These are phyloP conservation scores for Rhineura floridana DNA, from an alignment of 2,113 vertebrate genomes.

Conservation along the genomic window DNA sequence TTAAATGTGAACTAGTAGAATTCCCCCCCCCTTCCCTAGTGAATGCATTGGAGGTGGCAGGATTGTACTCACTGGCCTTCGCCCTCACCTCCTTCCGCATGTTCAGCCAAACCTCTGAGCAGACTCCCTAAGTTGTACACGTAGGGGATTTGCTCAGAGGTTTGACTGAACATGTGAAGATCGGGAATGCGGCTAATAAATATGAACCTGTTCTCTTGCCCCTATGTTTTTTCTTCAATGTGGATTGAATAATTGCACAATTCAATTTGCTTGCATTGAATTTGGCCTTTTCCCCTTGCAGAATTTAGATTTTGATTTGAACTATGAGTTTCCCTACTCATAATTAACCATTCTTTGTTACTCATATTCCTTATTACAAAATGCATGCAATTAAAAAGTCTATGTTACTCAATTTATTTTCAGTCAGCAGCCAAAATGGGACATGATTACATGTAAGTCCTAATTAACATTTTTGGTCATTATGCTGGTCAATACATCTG, in stretches of 20 bases:
- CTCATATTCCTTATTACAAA: constrained; percentile 24
- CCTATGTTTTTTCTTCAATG: not conserved
- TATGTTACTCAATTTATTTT: constrained; percentile 27
- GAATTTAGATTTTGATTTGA: constrained; percentile 14
- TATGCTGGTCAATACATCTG: constrained; percentile 31
- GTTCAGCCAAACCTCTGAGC: not conserved
- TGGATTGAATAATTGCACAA: constrained; percentile 2
- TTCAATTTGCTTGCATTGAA: constrained; percentile 19
- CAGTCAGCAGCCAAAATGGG: constrained; percentile 4
- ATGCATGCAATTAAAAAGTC: constrained; percentile 27
- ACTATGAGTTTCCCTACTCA: not conserved
- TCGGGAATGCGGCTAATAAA: not conserved
- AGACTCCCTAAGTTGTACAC: not conserved
- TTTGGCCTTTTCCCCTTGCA: not conserved
- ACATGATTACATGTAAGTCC: constrained; percentile 44
- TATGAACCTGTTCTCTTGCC: not conserved
- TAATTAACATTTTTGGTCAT: constrained; percentile 49
- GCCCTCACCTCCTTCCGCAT: too few relatives aligned
- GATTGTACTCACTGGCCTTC: not conserved
- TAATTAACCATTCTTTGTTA: constrained; percentile 24
- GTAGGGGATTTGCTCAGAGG: not conserved
- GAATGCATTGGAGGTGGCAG: too few relatives aligned
- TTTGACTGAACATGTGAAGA: not conserved
- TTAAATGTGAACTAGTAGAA: too few relatives aligned
- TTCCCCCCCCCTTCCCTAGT: too few relatives aligned